A percentile compares a stretch with the other conserved stretches of the same genome.
phyloP scores from a whole-genome alignment of 2,113 vertebrate genomes.

The Bos javanicus region DNA sequence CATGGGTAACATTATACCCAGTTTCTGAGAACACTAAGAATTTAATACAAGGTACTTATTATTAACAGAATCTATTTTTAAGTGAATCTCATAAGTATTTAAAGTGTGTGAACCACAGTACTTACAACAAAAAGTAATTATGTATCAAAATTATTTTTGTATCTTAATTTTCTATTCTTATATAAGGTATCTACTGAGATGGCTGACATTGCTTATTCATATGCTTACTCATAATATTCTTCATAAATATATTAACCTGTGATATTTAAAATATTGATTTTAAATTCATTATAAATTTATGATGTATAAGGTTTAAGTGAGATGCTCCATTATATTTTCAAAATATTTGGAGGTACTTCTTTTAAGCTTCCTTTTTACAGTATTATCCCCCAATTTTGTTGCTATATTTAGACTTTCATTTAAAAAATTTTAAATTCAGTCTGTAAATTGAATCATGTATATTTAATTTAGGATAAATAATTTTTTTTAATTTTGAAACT shows the following conservation, averaged over 20 bases:
- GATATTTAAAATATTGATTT: not conserved
- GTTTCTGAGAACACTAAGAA: not conserved
- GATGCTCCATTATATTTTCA: not conserved
- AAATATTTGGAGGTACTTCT: not conserved
- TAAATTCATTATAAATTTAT: not conserved
- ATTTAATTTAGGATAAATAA: constrained; percentile 50
- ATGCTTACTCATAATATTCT: not conserved
- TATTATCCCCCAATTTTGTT: not conserved
- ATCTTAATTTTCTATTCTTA: not conserved
- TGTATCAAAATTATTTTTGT: not conserved
- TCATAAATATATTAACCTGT: not conserved
- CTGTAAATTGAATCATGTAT: constrained; percentile 39
- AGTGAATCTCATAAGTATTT: not conserved
- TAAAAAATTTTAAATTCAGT: constrained; percentile 14
- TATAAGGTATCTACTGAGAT: not conserved
- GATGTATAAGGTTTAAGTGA: not conserved
- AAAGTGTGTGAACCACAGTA: not conserved
- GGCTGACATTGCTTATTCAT: not conserved
- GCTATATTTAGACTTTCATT: not conserved
- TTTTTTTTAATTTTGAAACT: constrained; percentile 36
- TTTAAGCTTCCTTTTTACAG: not conserved
- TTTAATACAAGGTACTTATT: not conserved
- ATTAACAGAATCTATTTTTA: not conserved
- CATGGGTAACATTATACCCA: not conserved
- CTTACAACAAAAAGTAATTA: not conserved